Evolutionary conservation across 2,888 invertebrate genomes (phyloP), one percentile per base, ranked within the genome.

Genomic region (Willowsia nigromaculata): DNA sequence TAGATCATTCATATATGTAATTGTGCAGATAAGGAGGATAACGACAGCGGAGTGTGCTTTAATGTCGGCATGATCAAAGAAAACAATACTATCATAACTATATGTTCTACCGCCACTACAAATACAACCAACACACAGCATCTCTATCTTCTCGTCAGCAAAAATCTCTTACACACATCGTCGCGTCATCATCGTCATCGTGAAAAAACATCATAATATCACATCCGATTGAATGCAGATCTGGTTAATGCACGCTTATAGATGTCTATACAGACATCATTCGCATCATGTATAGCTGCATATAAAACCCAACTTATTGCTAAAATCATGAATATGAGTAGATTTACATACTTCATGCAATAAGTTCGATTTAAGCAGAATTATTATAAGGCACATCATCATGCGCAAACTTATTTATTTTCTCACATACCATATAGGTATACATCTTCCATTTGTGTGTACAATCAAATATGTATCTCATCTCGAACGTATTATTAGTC

Each of bases 1-100:
- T 90, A 80, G 89, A 90, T 86, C 82, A 90, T 86, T 81, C 81
- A 71, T 88, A 81, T 82, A 87, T 90, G 90, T 90, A 90, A 90
- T 90, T 90, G 90, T 84, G 78, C 18, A 90, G 90, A 90, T 90
- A 90, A 90, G 86, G 56, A 80, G 90, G 90, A 90, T 90, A 90
- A 90, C 90, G 90, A 90, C 90, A 87, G 86, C 85, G 90, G 85
- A 89, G 84, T 90, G 88, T 90, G 85, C 85, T 89, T 86, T 85
- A 89, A 81, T 68, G 91, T 81, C 91, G 91, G 91, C 84, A 87
- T 68, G 86, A 89, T 91, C 91, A 91, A 91, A 91, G 87, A 76
- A 86, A 90, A 88, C 89, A 89, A 89, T 90, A 85, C 74, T 74
- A 78, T 80, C 59, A 86, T 76, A 82, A 85, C 84, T 53, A 59